These are phyloP conservation scores for Sarcophaga variegata DNA, from an alignment of 2,888 invertebrate species.

Conservation along the genomic window DNA sequence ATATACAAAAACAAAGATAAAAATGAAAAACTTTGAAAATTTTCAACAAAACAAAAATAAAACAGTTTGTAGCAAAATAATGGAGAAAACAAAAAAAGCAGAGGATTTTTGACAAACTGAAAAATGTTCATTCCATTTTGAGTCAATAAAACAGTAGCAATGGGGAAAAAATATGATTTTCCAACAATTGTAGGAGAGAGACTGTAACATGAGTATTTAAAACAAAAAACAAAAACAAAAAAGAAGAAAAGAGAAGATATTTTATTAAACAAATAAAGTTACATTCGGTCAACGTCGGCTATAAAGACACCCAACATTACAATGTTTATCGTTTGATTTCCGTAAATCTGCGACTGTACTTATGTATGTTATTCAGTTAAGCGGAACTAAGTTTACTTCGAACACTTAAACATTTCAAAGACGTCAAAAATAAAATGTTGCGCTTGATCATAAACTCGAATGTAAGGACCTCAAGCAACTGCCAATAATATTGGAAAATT, in stretches of 20 bases:
- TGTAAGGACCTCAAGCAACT: too few relatives aligned
- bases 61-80: constrained; percentile 18
- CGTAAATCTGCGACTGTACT: too few relatives aligned
- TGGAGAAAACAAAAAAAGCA: not conserved
- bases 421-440: too few relatives aligned
- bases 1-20: not conserved
- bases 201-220: not conserved
- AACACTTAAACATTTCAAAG: too few relatives aligned
- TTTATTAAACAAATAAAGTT: too few relatives aligned
- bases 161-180: not conserved
- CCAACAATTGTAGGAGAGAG: not conserved
- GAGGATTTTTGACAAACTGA: constrained; percentile 47
- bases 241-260: not conserved
- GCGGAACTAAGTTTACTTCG: too few relatives aligned
- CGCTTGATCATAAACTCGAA: too few relatives aligned
- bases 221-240: not conserved
- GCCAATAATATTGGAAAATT: too few relatives aligned
- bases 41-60: constrained; percentile 31
- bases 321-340: too few relatives aligned
- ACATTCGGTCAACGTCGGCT: too few relatives aligned
- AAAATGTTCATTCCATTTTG: constrained; percentile 42
- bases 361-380: too few relatives aligned
- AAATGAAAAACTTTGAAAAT: constrained; percentile 7
- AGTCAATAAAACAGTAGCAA: constrained; percentile 36
- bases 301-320: too few relatives aligned